These are phyloP conservation scores for Nixonia krombeini DNA, from an alignment of 1,140 invertebrate genomes.

Conservation along the genomic window DNA sequence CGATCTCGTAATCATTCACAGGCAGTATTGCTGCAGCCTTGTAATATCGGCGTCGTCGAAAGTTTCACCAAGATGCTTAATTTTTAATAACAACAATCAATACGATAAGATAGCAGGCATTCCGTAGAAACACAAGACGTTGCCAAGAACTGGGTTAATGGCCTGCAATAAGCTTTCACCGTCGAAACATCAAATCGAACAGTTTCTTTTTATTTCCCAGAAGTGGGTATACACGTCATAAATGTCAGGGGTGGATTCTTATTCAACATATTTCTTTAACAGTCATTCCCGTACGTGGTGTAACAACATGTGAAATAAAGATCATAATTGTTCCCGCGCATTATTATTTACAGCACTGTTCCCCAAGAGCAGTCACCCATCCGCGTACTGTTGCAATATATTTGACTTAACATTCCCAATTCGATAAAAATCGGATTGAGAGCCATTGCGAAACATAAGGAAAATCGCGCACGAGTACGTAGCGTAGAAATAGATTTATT, in stretches of 20 bases:
- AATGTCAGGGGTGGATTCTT: slow-evolving; percentile 21
- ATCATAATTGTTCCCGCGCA: too few species aligned
- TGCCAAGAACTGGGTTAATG: slow-evolving; percentile 49
- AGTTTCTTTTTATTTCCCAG: slow-evolving; percentile 43
- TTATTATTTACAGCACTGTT: too few species aligned
- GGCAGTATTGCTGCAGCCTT: slow-evolving; percentile 24
- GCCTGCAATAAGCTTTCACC: slow-evolving; percentile 49
- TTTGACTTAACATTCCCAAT: too few species aligned
- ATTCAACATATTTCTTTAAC: too few species aligned
- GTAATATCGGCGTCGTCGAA: slow-evolving; percentile 41
- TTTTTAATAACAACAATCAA: slow-evolving; percentile 49
- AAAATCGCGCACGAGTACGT: too few species aligned
- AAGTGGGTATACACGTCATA: slow-evolving; percentile 20
- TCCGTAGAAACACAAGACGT: slow-evolving; percentile 42
- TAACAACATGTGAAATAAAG: too few species aligned
- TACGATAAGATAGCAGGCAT: slow-evolving; percentile 40
- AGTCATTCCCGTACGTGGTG: too few species aligned
- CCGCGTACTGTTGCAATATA: too few species aligned
- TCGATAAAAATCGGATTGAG: too few species aligned
- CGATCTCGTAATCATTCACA: slow-evolving; percentile 23
- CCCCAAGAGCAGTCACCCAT: too few species aligned
- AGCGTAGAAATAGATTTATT: too few species aligned
- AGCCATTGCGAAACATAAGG: too few species aligned
- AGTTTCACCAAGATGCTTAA: slow-evolving; percentile 39
- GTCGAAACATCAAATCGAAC: slow-evolving; percentile 43